phyloP scores from a whole-genome alignment of 2,113 vertebrate genomes.

The Oncorhynchus nerka region DNA sequence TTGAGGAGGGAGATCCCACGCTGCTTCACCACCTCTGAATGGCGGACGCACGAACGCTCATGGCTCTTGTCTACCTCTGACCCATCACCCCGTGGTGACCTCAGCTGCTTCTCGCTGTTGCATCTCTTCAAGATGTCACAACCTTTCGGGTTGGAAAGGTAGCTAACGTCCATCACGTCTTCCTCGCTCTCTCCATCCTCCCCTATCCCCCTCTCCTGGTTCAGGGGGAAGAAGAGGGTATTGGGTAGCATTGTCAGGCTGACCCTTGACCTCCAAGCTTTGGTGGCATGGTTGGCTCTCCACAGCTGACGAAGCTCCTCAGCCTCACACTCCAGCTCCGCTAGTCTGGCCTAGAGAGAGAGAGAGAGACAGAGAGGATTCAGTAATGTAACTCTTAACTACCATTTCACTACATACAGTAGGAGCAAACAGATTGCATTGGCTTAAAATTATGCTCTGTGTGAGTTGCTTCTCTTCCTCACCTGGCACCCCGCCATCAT shows the following conservation, averaged over 20 bases:
- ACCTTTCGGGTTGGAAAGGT: background rate
- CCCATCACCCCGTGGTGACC: slow-evolving; percentile 50
- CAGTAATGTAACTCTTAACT: no score
- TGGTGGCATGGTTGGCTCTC: slow-evolving; percentile 63
- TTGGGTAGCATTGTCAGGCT: slow-evolving; percentile 69
- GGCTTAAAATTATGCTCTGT: background rate
- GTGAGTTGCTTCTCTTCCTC: slow-evolving; percentile 22
- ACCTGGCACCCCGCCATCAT: slow-evolving; percentile 70
- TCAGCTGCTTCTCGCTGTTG: slow-evolving; percentile 74
- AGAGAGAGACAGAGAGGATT: background rate
- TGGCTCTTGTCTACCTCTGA: slow-evolving; percentile 60
- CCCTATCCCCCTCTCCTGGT: slow-evolving; percentile 63
- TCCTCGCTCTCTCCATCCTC: slow-evolving; percentile 40
- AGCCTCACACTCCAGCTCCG: slow-evolving; percentile 84
- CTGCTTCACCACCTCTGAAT: slow-evolving; percentile 80
- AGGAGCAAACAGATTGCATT: no score
- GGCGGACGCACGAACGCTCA: slow-evolving; percentile 80
- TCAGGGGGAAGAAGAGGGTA: slow-evolving; percentile 72
- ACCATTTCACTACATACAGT: no score
- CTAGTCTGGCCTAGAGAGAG: slow-evolving; percentile 65
- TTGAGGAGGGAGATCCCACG: slow-evolving; percentile 91
- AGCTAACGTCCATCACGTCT: background rate
- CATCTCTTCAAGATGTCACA: slow-evolving; percentile 65
- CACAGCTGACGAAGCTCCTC: slow-evolving; percentile 83
- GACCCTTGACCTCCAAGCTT: slow-evolving; percentile 44